phyloP scores from a whole-genome alignment of 2,113 vertebrate genomes.

The Glaucomys volans region DNA sequence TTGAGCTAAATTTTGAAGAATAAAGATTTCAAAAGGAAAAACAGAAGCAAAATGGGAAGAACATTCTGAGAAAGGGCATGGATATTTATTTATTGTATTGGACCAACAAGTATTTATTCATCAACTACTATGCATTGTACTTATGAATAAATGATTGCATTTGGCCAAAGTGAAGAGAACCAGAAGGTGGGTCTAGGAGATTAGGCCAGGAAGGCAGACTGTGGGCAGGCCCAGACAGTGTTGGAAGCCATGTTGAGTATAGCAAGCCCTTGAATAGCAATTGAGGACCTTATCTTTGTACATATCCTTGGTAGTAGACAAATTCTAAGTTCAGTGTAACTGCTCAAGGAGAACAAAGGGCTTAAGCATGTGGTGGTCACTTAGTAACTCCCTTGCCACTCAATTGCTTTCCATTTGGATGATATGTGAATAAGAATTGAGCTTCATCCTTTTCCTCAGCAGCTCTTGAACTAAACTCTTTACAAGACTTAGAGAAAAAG shows the following conservation, averaged over 20 bases:
- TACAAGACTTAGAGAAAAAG: not conserved
- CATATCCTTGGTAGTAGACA: not conserved
- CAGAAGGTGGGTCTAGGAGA: not conserved
- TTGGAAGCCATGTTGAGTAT: not conserved
- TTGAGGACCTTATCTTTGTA: not conserved
- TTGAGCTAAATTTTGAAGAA: slow-evolving; percentile 35
- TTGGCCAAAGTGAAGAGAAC: not conserved
- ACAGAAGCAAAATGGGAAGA: not conserved
- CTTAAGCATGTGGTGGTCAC: not conserved
- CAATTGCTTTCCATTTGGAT: slow-evolving; percentile 7
- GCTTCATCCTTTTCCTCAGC: not conserved
- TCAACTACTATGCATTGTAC: not conserved
- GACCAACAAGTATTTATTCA: not conserved
- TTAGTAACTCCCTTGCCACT: not conserved
- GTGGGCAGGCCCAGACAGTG: not conserved
- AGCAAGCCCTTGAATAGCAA: not conserved
- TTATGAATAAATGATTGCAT: not conserved
- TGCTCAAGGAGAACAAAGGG: not conserved
- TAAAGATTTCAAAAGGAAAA: not conserved
- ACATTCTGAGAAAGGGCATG: not conserved
- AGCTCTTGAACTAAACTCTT: slow-evolving; percentile 51
- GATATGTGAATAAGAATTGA: slow-evolving; percentile 45
- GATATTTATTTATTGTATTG: not conserved
- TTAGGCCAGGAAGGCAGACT: not conserved
- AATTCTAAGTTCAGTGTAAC: not conserved